A percentile compares a stretch with the other conserved stretches of the same genome.
phyloP scores from a whole-genome alignment of 2,888 invertebrate species.

The Callosobruchus maculatus region DNA sequence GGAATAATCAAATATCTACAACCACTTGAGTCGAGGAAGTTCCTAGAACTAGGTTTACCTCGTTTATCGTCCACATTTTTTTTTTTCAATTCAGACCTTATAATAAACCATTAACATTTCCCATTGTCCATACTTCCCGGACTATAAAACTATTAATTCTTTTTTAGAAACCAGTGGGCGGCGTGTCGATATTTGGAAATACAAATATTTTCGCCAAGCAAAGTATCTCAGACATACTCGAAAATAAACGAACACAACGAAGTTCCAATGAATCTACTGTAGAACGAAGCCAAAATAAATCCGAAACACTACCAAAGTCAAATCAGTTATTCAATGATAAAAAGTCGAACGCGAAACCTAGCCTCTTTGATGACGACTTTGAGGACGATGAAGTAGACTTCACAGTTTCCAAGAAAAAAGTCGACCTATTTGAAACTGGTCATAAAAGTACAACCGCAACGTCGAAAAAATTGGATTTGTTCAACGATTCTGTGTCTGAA shows the following conservation, averaged over 20 bases:
- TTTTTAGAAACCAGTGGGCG: conserved; percentile 60
- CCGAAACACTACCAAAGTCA: conserved; percentile 6
- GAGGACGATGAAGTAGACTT: conserved; percentile 3
- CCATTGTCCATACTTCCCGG: background rate
- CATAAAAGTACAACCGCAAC: background rate
- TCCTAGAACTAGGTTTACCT: no score
- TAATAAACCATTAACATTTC: no score
- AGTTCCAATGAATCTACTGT: conserved; percentile 1
- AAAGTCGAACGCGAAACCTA: background rate
- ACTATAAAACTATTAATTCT: conserved; percentile 6
- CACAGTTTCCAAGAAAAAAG: background rate
- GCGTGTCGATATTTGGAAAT: conserved; percentile 57
- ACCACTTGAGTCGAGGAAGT: no score
- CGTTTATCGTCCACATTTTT: background rate
- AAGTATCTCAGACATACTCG: conserved; percentile 23
- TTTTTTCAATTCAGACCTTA: no score
- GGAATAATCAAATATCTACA: no score
- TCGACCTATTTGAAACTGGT: conserved; percentile 15
- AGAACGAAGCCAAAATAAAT: conserved; percentile 17
- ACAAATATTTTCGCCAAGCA: conserved; percentile 26
- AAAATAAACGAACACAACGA: conserved; percentile 6
- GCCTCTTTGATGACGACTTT: conserved; percentile 4
- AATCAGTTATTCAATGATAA: conserved; percentile 2
- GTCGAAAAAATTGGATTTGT: conserved; percentile 3
- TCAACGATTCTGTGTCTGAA: conserved; percentile 1